Evolutionary conservation across 1,140 invertebrate species (phyloP), one percentile per base, ranked within the genome.

Genomic region (Bombus picipes): DNA sequence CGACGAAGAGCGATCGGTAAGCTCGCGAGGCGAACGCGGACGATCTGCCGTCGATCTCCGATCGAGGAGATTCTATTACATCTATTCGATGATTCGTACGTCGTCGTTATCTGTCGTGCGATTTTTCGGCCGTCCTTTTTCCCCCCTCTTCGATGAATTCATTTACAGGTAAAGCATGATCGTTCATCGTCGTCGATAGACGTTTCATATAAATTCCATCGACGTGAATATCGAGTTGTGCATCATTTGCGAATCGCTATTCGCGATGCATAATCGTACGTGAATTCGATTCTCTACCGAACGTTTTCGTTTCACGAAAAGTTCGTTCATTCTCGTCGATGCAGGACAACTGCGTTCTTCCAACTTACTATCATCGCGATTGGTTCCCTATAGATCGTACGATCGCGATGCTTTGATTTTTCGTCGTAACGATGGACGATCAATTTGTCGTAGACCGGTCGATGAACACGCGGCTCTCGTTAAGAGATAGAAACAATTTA

Each of bases 401-500:
- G 39, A 28, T 41, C 39, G 70, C 68, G 37, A 28, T 1, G 18
- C 10, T 83, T 88, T 15, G 32, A 78, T 65, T 68, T 53, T 62
- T 59, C 62, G 68, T 72, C 66, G 71, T 70, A 83, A 87, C 53
- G 85, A 74, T 72, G 83, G 74, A 89, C 87, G 87, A 70, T 53
- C 76, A 82, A 41, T 71, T 22, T 1, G 32, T 25, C 28, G 41
- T 18, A 15, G 34, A 37, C 25, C 78, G 68, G 41, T 75, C 75
- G 57, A 15, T 37, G 62, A 22, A 32, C 10, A 70, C 81, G 83
- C 87, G 88, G 65, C n/a, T 83, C 70, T 80, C 84, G 47, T 89
- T 80, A 77, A 68, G 53, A 9, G 65, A 87, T 87, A 85, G 65
- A 91, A 53, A 53, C 47, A 53, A 91, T 91, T 90, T 78, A 78